A percentile compares a stretch with the other conserved stretches of the same genome.
These are phyloP conservation scores for Papilio polyxenes DNA, from an alignment of 1,140 invertebrate species.

Conservation along the genomic window DNA sequence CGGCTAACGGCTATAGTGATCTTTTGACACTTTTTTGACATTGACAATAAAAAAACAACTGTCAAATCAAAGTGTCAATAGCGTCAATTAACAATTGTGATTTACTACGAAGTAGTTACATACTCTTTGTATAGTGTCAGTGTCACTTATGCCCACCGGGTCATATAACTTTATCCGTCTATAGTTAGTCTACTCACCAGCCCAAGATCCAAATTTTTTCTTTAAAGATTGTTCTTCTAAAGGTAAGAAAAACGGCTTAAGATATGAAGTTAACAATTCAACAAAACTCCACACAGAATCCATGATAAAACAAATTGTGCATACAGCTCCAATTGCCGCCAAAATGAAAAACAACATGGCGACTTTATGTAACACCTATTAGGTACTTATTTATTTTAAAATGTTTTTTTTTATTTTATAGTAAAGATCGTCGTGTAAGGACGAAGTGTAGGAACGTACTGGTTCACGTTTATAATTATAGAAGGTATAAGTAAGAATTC, in stretches of 20 bases:
- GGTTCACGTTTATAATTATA: background rate
- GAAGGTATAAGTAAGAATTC: background rate
- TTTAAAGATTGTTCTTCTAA: background rate
- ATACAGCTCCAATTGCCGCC: background rate
- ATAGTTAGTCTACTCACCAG: background rate
- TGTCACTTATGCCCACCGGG: no score
- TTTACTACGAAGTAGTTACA: no score
- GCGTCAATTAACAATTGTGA: no score
- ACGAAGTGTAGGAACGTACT: background rate
- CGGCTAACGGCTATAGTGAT: no score
- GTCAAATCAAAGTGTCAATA: no score
- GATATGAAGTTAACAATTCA: background rate
- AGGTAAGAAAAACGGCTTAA: constrained; percentile 6
- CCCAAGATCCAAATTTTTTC: constrained; percentile 8
- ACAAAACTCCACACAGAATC: background rate
- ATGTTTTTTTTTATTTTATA: no score
- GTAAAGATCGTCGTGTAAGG: background rate
- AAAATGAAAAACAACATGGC: constrained; percentile 19
- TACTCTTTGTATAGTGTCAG: no score
- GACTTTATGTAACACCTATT: background rate
- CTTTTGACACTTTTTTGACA: no score
- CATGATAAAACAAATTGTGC: background rate
- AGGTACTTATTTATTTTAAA: no score
- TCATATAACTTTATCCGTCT: no score
- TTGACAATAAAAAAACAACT: no score